Evolutionary conservation across 2,797 vertebrate species (phyloP), one percentile per base, ranked within the genome.

Genomic region (Spea hammondii): DNA sequence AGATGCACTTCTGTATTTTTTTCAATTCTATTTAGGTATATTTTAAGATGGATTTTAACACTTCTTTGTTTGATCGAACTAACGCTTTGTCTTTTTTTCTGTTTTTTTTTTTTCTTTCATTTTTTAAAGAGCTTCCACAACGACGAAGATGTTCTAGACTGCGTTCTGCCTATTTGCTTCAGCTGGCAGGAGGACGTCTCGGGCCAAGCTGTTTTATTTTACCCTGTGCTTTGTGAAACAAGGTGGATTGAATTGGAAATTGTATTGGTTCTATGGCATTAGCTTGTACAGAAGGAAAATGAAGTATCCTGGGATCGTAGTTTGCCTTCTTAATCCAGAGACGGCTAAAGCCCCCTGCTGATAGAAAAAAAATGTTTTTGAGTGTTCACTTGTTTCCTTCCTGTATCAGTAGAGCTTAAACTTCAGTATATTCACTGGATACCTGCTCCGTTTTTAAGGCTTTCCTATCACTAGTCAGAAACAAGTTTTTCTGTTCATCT

Each of bases 361-460:
- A 82, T 82, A 73, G 75, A 62, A 73, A 82, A 62, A 69, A 82
- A 68, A 70, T 73, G 62, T 77, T 76, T 54, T 68, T 60, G 70
- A 10, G 51, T 55, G 44, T 44, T 77, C 64, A 49, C 17, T 79
- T 74, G 84, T 85, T 83, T 85, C 84, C 85, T 78, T 82, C 81
- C 77, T 86, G 32, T 88, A 83, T 85, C 83, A 72, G 86, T 88
- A 90, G 83, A 49, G 51, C 60, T 32, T 17, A n/a, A 47, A 8
- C 49, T 11, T 67, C 5, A 49, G 12, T 76, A 65, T 60, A 4
- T 75, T 67, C 47, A 47, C 32, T 55, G 6, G n/a, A 62, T 62
- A 4, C 14, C 59, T 14, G 6, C 59, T 62, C n/a, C 13, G 2
- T 14, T 17, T 62, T n/a, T 62, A 62, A 62, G 32, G 32, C 32